Evolutionary conservation across 2,113 vertebrate species (phyloP).

Genomic region (Oryzias melastigma): DNA sequence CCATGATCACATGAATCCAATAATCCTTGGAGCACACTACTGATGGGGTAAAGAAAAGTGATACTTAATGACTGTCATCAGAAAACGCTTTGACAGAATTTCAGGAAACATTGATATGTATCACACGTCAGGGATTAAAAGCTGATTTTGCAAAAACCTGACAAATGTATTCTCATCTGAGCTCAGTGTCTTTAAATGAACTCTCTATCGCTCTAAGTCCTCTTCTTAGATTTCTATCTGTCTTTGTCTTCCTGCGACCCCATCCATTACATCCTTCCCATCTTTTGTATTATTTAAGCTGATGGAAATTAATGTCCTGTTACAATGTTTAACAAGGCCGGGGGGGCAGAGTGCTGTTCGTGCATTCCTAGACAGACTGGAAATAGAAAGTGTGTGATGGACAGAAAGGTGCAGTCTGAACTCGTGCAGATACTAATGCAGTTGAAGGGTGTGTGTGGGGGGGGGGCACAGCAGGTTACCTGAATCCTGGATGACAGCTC

Average conservation of each 20-base stretch:
- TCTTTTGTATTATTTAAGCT: slow-evolving; percentile 16
- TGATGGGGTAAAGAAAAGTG: too few species aligned
- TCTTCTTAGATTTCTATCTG: slow-evolving; percentile 11
- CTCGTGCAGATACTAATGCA: slow-evolving; percentile 26
- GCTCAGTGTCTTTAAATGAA: slow-evolving; percentile 31
- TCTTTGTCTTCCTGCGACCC: slow-evolving; percentile 17
- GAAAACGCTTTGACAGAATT: too few species aligned
- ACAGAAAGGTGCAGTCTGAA: slow-evolving; percentile 10
- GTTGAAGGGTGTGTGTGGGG: slow-evolving; percentile 22
- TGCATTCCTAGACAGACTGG: slow-evolving; percentile 26
- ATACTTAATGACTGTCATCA: too few species aligned
- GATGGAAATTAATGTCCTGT: slow-evolving; percentile 12
- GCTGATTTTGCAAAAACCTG: slow-evolving; percentile 5
- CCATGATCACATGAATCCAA: too few species aligned
- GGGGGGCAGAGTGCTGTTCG: slow-evolving; percentile 8
- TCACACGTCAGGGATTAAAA: background rate
- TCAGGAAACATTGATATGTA: too few species aligned
- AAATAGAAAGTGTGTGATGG: slow-evolving; percentile 21
- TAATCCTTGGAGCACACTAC: too few species aligned
- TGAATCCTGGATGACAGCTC: slow-evolving; percentile 33
- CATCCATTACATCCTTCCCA: slow-evolving; percentile 5
- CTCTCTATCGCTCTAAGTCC: slow-evolving; percentile 4
- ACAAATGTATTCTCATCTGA: slow-evolving; percentile 24
- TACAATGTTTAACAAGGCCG: slow-evolving; percentile 35
- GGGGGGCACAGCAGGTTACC: slow-evolving; percentile 9